Base-by-base conservation (phyloP, 2,888 invertebrate species). In the Eupsilia transversa region DNA sequence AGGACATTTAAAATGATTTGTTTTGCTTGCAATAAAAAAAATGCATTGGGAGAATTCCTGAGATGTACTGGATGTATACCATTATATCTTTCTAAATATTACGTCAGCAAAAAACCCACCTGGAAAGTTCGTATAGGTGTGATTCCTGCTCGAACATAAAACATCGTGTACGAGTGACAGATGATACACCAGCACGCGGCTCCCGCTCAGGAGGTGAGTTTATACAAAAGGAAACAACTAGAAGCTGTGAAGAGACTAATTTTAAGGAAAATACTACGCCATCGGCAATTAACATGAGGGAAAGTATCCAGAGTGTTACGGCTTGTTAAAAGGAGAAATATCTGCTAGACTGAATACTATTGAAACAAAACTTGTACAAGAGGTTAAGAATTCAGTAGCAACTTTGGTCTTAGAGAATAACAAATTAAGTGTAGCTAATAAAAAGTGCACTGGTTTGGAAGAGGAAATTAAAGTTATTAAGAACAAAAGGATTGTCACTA, bases 361-460 rank as follows among this genome's bases (percentile, higher is more conserved):
- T 41, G 41, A 61, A 41, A 5, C 41, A 20, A 61, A 43, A 41
- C 38, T 41, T 63, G 10, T 59, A 59, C 57, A 57, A 30, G 57
- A 57, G 46, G 20, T 46, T 46, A 46, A 46, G 20, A 46, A 46
- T 46, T 59, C 33, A 33, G 59, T 59, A 35, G 59, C 23, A 59
- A 59, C 59, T 23, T 59, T 33, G 59, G 59, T 33, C 23, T 23
- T 59, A 33, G 43, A 63, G 27, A 61, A 41, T 61, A 61, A 61
- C 5, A 61, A 59, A n/a, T 38, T 43, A 38, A 38, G n/a, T 60
- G 60, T n/a, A 61, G 60, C 60, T 41, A 61, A 41, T 61, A 60
- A 60, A 60, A 60, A 60, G 60, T 60, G 60, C 60, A 38, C 60
- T 38, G n/a, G 6, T 60, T 60, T 60, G 60, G 60, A 60, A 60